Base-by-base conservation (phyloP, 1,140 invertebrate species). In the Aphis gossypii region DNA sequence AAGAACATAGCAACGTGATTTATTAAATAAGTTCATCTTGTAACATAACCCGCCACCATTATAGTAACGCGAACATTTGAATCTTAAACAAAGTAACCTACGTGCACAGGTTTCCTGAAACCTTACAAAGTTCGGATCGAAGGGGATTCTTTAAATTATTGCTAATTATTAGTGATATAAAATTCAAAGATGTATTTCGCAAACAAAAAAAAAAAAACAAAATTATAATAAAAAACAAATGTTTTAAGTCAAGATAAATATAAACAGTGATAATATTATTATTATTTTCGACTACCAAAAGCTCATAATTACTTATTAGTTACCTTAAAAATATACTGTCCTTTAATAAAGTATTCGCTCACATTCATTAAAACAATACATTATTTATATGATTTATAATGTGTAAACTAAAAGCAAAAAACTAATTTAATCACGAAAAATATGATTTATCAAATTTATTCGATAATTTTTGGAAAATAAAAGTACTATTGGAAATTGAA, bases 161-260 rank as follows among this genome's bases (percentile, higher is more conserved):
- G 18, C 60, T 35, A 60, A 90, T 90, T 90, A 90, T 90, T 90
- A 56, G 35, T 56, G 38, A 60, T 44, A 56, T 56, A 41, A 23
- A 90, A 23, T 90, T 56, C 51, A 41, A 41, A 41, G 41, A 90
- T 44, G 20, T n/a, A 44, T 48, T 54, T 88, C 3, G 23, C 48
- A 0, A 21, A 48, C 6, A 41, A 41, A 41, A 84, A 86, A 41
- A 84, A 86, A 8, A 51, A 51, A 48, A 35, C 4, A 35, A 38
- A 44, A n/a, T 5, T 54, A 88, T n/a, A 88, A 88, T 51, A 51
- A 88, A 51, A 3, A 54, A 88, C n/a, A 88, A 88, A 88, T 38
- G n/a, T 35, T n/a, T 48, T n/a, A 44, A 44, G 9, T n/a, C 3
- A 46, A 86, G 38, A 9, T 7, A 86, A 30, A 46, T 46, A 41